phyloP scores from a whole-genome alignment of 2,113 vertebrate genomes.

The Tylochromis polylepis region DNA sequence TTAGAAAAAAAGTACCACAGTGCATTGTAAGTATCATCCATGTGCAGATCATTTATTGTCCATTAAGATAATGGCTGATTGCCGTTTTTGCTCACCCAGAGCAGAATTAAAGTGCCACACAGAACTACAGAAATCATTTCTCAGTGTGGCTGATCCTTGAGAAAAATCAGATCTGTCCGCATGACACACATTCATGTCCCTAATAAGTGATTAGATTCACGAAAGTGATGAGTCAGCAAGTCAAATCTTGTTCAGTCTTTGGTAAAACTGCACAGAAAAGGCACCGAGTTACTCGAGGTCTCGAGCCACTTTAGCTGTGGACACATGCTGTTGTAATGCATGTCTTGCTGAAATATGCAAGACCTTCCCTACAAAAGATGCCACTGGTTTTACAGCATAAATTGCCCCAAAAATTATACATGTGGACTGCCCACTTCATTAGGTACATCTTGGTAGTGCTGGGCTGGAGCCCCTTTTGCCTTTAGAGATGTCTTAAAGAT shows the following conservation, averaged over 20 bases:
- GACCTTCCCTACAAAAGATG: no score
- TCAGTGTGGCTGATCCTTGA: not conserved
- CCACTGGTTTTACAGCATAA: no score
- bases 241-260: not conserved
- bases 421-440: no score
- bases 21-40: not conserved
- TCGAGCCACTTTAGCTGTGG: no score
- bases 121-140: conserved; percentile 15
- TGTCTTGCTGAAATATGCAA: no score
- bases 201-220: conserved; percentile 19
- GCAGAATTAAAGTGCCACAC: conserved; percentile 24
- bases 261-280: not conserved
- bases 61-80: conserved; percentile 12
- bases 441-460: not conserved
- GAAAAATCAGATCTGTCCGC: not conserved
- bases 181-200: conserved; percentile 7
- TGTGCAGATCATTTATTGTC: not conserved
- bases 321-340: no score
- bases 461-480: no score
- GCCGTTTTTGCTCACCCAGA: not conserved
- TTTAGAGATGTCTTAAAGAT: not conserved
- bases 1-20: not conserved
- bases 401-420: no score
- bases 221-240: conserved; percentile 6
- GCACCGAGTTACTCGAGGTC: not conserved